Conservation (phyloP, 2,113 vertebrate species). For the Engystomops pustulosus region DNA sequence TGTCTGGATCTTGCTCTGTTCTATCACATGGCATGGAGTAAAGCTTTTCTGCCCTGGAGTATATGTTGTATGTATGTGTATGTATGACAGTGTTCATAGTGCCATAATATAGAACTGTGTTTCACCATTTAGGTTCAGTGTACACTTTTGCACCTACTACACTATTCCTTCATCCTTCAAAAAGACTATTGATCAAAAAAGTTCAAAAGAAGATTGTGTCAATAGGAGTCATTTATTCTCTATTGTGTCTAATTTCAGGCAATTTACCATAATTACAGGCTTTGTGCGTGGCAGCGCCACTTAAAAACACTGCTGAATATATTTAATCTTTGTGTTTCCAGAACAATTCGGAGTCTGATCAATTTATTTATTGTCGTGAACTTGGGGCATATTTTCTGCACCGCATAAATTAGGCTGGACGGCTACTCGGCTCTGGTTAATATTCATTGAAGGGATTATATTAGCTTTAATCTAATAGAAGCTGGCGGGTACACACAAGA, state of each 20-base stretch:
- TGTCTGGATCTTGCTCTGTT: too few relatives aligned
- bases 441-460: constrained; percentile 55
- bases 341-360: constrained; percentile 21
- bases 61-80: too few relatives aligned
- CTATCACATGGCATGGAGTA: too few relatives aligned
- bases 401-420: constrained; percentile 5
- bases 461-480: constrained; percentile 52
- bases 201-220: constrained; percentile 57
- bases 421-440: constrained; percentile 31
- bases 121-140: background rate
- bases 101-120: background rate
- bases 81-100: too few relatives aligned
- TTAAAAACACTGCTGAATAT: constrained; percentile 54
- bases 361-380: constrained; percentile 49
- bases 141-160: background rate
- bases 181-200: constrained; percentile 42
- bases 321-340: constrained; percentile 49
- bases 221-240: constrained; percentile 37
- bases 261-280: constrained; percentile 52
- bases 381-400: constrained; percentile 26
- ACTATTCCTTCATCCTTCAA: background rate
- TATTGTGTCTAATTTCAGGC: constrained; percentile 23
- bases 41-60: too few relatives aligned
- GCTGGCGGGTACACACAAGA: constrained; percentile 52
- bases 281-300: constrained; percentile 6